A percentile compares a stretch with the other conserved stretches of the same genome.
phyloP scores from a whole-genome alignment of 2,888 invertebrate genomes.

The Heliconius ismenius region DNA sequence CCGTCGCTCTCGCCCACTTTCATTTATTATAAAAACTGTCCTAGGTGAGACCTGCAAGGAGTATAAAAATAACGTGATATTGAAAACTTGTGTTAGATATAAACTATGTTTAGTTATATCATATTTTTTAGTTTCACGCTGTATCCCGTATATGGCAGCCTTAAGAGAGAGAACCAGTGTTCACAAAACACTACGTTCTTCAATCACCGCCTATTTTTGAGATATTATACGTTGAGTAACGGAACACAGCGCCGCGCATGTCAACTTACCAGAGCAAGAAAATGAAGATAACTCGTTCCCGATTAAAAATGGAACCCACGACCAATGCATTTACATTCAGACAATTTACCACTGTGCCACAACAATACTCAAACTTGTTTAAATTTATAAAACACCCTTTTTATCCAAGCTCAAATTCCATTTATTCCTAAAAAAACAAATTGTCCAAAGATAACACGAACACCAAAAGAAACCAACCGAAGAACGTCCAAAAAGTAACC shows the following conservation, averaged over 20 bases:
- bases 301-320: not conserved
- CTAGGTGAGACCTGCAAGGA: constrained; percentile 10
- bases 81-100: not conserved
- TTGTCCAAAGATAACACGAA: not conserved
- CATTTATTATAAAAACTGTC: constrained; percentile 30
- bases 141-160: not conserved
- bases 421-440: not conserved
- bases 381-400: not conserved
- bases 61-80: constrained; percentile 8
- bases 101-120: not conserved
- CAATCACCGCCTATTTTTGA: not conserved
- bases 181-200: not conserved
- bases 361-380: not conserved
- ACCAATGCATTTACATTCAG: not conserved
- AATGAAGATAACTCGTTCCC: not conserved
- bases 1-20: constrained; percentile 12
- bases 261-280: not conserved
- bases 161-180: not conserved
- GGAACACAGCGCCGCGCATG: not conserved
- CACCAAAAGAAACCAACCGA: constrained; percentile 1
- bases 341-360: not conserved
- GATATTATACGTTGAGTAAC: not conserved
- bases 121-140: not conserved
- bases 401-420: not conserved
- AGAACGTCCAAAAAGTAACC: constrained; percentile 24